A percentile compares a stretch with the other conserved stretches of the same genome.
phyloP scores from a whole-genome alignment of 2,113 vertebrate genomes.

The Ammodytes marinus region DNA sequence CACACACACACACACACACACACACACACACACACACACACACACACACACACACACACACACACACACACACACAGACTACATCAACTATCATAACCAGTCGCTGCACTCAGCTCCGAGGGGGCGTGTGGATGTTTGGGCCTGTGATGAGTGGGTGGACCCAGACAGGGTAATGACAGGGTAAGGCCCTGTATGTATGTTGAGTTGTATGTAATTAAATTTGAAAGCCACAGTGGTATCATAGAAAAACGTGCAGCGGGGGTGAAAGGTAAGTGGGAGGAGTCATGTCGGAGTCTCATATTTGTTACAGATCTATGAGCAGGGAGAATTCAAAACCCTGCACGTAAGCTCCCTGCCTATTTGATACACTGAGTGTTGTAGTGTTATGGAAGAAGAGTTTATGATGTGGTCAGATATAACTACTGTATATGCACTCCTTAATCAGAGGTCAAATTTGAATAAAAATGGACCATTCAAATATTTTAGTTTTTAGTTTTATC shows the following conservation, averaged over 20 bases:
- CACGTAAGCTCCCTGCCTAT: constrained; percentile 9
- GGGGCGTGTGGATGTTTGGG: constrained; percentile 57
- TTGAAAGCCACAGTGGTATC: constrained; percentile 77
- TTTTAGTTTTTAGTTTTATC: background rate
- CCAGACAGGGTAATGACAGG: constrained; percentile 79
- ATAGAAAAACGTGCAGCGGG: constrained; percentile 63
- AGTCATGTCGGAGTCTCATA: constrained; percentile 41
- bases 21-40: constrained; percentile 44
- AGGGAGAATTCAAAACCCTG: constrained; percentile 17
- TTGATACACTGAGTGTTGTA: background rate
- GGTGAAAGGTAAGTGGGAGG: constrained; percentile 78
- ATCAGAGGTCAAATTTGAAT: background rate
- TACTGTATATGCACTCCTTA: background rate
- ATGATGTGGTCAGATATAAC: background rate
- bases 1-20: constrained; percentile 41
- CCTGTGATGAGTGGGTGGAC: constrained; percentile 78
- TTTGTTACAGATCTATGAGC: constrained; percentile 52
- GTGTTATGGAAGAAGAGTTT: constrained; percentile 7
- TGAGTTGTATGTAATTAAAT: constrained; percentile 80
- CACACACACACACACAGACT: constrained; percentile 49
- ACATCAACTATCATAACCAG: constrained; percentile 66
- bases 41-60: constrained; percentile 49
- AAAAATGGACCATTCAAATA: background rate
- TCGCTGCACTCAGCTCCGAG: constrained; percentile 48
- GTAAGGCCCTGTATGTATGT: constrained; percentile 70